Evolutionary conservation across 2,888 invertebrate genomes (phyloP).

Genomic region (Agonopterix alstromeriana): DNA sequence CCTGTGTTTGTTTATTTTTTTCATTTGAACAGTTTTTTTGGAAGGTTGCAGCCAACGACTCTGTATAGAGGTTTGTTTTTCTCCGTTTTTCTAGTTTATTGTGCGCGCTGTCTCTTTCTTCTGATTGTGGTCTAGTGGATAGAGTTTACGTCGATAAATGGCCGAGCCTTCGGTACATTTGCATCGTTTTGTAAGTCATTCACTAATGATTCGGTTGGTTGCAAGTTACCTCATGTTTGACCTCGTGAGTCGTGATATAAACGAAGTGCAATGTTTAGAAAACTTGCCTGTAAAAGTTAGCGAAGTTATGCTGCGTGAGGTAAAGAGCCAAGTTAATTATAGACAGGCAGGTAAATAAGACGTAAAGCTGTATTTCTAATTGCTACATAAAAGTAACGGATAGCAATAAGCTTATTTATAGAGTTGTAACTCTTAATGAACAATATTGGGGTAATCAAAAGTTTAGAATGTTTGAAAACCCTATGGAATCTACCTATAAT

Average conservation of each 20-base stretch:
- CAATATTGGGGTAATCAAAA: no score
- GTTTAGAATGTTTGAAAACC: no score
- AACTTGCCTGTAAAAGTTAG: no score
- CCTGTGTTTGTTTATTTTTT: conserved; percentile 59
- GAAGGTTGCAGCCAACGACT: conserved; percentile 43
- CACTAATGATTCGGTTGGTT: conserved; percentile 56
- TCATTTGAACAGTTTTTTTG: conserved; percentile 28
- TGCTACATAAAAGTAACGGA: not conserved
- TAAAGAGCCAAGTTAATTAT: no score
- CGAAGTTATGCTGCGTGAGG: no score
- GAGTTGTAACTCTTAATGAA: no score
- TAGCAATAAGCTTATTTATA: not conserved
- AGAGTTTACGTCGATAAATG: conserved; percentile 36
- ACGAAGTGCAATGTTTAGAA: no score
- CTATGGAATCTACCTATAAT: no score
- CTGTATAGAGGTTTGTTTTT: conserved; percentile 54
- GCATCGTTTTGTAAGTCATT: conserved; percentile 59
- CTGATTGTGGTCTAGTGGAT: conserved; percentile 39
- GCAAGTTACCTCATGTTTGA: conserved; percentile 46
- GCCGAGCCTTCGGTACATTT: conserved; percentile 42
- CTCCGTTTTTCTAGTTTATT: conserved; percentile 19
- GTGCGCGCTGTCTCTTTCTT: conserved; percentile 23
- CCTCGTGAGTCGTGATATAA: conserved; percentile 2
- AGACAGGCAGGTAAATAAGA: no score
- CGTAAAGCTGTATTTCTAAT: no score